Base-by-base conservation (phyloP, 2,797 vertebrate species). In the Melanotaenia maccullochi region DNA sequence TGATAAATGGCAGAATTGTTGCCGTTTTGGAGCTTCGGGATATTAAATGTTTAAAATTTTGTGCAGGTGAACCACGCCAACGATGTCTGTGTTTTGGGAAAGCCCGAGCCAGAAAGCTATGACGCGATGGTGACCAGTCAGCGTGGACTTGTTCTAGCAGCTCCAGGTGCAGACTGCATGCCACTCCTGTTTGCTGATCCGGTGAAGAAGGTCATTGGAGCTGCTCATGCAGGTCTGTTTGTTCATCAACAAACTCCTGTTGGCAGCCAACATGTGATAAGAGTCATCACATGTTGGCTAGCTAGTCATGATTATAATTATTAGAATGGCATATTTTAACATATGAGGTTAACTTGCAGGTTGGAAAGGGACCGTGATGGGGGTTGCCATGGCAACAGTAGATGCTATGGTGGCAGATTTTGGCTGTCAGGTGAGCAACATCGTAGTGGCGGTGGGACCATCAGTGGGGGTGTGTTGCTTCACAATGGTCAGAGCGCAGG, bases 111-210 rank as follows among this genome's bases (percentile, higher is more conserved):
- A 0, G 76, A 93, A 5, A 90, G 82, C 73, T 99, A 97, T 9
- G 97, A 99, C 75, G 96, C 94, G 25, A 93, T 98, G 66, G 94
- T 96, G 33, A 97, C 97, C 0, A 85, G 97, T 72, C 94, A 85
- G 85, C 89, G 52, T 1, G 96, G 93, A 2, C 78, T 96, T 47
- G 96, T 97, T 0, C 74, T 99, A 58, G 95, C 96, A 0, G 97
- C 97, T 56, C 96, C 96, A 0, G 97, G 97, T 2, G 97, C 98
- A 14, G 98, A 99, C 85, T 99, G 98, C 85, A 96, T 99, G 82
- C 95, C 97, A 0, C 78, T 99, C 73, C 90, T 99, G 63, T 98
- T 99, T 74, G 94, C 95, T 47, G 97, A 99, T 85, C 96, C 96
- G 1, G 91, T 96, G 86, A 86, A 77, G 75, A 96, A 94, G 90